Base-by-base conservation (phyloP, 2,113 vertebrate species). In the Pangasianodon hypophthalmus region DNA sequence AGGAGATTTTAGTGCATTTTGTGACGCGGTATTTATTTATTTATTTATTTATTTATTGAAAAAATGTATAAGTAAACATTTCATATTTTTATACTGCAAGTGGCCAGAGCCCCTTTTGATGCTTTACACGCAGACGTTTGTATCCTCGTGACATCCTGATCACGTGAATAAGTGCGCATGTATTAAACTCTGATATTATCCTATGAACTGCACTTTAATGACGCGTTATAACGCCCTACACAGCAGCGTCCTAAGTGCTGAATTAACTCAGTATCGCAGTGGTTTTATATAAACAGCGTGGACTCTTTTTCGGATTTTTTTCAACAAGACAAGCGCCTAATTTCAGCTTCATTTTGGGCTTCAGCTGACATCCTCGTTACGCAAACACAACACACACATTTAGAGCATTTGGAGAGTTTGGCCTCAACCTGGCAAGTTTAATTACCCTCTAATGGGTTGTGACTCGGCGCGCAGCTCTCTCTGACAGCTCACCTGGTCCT, bases 1-100 rank as follows among this genome's bases (percentile, higher is more conserved):
- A 96, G 95, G 96, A 97, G 96, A 95, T 96, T 96, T 95, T 91
- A 91, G 91, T 93, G 93, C 92, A 92, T 92, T 96, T 96, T 96
- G 96, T 95, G 92, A 90, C 93, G 94, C 62, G 32, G 8, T 95
- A 93, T 96, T 95, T 96, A 96, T 95, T 96, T 90, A 87, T 62
- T 71, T 69, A 4, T 73, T 77, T 46, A 26, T 48, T 46, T 48
- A n/a, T 50, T 52, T 90, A 56, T 77, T 46, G 4, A 1, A 79
- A 50, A 14, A 50, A 24, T 77, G 24, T 90, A 64, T 92, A 93
- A 93, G 21, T 84, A 77, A 77, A 32, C 54, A 52, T 18, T 80
- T 50, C 11, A 29, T 50, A 29, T 80, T 26, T 80, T 4, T 24
- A 16, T n/a, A 7, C 7, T 2, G 14, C 48, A 50, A 16, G 2